Evolutionary conservation across 2,888 invertebrate genomes (phyloP), one percentile per base, ranked within the genome.

Genomic region (Hemithea aestivaria): DNA sequence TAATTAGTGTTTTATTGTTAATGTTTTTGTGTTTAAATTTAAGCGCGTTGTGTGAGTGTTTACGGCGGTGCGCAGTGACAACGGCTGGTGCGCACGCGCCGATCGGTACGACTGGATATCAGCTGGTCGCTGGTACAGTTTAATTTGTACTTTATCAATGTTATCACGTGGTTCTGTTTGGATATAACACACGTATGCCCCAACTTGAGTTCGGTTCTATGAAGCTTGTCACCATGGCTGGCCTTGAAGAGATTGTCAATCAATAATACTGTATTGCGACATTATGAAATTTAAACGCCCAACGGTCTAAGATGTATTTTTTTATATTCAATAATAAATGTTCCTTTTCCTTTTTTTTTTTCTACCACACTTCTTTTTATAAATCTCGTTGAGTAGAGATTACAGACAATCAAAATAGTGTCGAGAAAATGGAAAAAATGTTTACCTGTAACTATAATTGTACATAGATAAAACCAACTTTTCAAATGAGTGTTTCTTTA

Each of bases 101-200:
- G 60, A 53, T 53, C 63, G 58, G 66, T 62, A 59, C 65, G 66
- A 82, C 84, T 82, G 79, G 57, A 73, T 76, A 76, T 80, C 79
- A 78, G 78, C 72, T 73, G 71, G 65, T 55, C 53, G 69, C 53
- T 69, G 68, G 66, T 70, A 72, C 72, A 69, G 72, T 82, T 81
- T 80, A 80, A 78, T 83, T 82, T 75, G 77, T 79, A 73, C 66
- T 78, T 80, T 82, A 80, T 81, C 74, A 71, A 42, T 57, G 69
- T 67, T 73, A 77, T 81, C 77, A 79, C 78, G 79, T 77, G 73
- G 74, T 66, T 51, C 51, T 46, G 44, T 50, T 64, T 57, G 66
- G 53, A 54, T 37, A 47, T 51, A 48, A 41, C 40, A 48, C 54
- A 48, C 51, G 51, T 64, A 59, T 56, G 51, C n/a, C 47, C 53